Conservation (phyloP, 53 echinoderm and acorn worm species). For the Glandiceps talaboti region DNA sequence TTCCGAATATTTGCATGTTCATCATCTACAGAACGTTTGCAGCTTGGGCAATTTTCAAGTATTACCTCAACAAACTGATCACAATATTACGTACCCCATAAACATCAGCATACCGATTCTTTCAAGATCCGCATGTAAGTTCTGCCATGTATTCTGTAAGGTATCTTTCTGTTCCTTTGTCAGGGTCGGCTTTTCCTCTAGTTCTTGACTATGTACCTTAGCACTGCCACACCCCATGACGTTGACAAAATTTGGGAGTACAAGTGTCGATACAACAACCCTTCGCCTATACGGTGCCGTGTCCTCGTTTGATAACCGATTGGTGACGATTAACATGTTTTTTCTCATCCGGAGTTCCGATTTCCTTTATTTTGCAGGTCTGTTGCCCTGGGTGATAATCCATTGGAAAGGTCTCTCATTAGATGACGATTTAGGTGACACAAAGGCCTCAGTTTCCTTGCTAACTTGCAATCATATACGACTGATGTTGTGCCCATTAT, state of each 20-base stretch:
- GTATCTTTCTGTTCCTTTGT: not conserved
- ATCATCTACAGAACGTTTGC: too few species aligned
- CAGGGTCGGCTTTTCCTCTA: not conserved
- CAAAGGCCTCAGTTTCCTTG: too few species aligned
- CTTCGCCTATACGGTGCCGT: not conserved
- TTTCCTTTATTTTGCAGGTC: not conserved
- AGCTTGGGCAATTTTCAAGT: too few species aligned
- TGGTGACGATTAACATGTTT: not conserved
- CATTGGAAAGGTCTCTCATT: not conserved
- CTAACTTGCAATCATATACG: too few species aligned
- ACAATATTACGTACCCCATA: not conserved
- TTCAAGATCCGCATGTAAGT: not conserved
- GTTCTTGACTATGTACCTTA: not conserved
- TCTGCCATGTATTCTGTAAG: not conserved
- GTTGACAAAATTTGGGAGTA: not conserved
- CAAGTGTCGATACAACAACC: too few species aligned
- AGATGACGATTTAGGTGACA: too few species aligned
- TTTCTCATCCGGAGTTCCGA: not conserved
- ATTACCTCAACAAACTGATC: too few species aligned
- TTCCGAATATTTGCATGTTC: too few species aligned
- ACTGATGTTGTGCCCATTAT: too few species aligned
- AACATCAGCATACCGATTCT: not conserved
- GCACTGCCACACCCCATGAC: not conserved
- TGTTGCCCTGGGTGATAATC: not conserved
- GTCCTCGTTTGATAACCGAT: too few species aligned